These are phyloP conservation scores for Etheostoma perlongum DNA, from an alignment of 2,797 vertebrate species.

Conservation along the genomic window DNA sequence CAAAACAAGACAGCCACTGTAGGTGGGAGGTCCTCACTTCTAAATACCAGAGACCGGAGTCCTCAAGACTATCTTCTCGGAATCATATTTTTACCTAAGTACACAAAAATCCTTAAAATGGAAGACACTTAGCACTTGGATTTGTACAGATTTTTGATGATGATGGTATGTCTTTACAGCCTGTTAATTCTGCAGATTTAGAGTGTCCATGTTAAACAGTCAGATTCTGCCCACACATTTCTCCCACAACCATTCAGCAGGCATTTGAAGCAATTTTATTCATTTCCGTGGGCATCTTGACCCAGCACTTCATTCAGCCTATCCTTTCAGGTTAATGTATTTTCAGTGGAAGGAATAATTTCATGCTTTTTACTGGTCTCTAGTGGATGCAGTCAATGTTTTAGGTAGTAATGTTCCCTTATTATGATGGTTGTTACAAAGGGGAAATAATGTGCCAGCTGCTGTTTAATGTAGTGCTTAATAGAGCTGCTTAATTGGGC, in stretches of 20 bases:
- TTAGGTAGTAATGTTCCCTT: constrained; percentile 79
- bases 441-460: constrained; percentile 81
- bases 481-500: constrained; percentile 85
- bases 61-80: background rate
- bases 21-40: constrained; percentile 30
- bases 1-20: constrained; percentile 50
- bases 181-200: constrained; percentile 42
- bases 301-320: constrained; percentile 58
- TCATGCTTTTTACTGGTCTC: constrained; percentile 65
- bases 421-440: constrained; percentile 82
- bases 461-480: constrained; percentile 86
- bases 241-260: constrained; percentile 22
- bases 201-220: constrained; percentile 19
- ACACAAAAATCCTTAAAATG: background rate
- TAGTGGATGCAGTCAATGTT: constrained; percentile 68
- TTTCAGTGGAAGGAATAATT: constrained; percentile 59
- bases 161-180: constrained; percentile 7
- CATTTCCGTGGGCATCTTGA: constrained; percentile 57
- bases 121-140: background rate
- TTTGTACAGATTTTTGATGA: background rate
- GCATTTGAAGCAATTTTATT: constrained; percentile 49
- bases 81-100: background rate
- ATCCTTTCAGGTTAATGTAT: constrained; percentile 73
- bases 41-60: constrained; percentile 18
- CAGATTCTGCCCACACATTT: constrained; percentile 18